Evolutionary conservation across 2,113 vertebrate species (phyloP).

Genomic region (Rattus norvegicus): GRCr8 NC_086029.1:85002501-85003000

Average conservation of each 20-base stretch:
- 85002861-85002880: neutral
- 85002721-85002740: conserved; percentile 83
- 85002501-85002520: neutral
- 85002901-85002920: neutral
- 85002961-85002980: neutral
- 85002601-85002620: conserved; percentile 85
- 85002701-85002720: conserved; percentile 73
- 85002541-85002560: conserved; percentile 5
- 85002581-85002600: conserved; percentile 71
- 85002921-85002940: neutral
- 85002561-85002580: neutral
- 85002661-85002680: conserved; percentile 85
- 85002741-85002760: conserved; percentile 85
- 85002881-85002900: neutral
- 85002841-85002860: neutral
- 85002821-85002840: neutral
- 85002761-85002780: conserved; percentile 80
- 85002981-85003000: neutral
- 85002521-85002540: neutral
- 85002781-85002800: neutral
- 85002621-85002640: conserved; percentile 85
- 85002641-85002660: conserved; percentile 84
- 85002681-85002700: conserved; percentile 82
- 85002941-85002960: neutral
- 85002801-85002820: neutral